A percentile compares a stretch with the other conserved stretches of the same genome.
phyloP scores from a whole-genome alignment of 2,113 vertebrate species.

The Sigmodon hispidus region DNA sequence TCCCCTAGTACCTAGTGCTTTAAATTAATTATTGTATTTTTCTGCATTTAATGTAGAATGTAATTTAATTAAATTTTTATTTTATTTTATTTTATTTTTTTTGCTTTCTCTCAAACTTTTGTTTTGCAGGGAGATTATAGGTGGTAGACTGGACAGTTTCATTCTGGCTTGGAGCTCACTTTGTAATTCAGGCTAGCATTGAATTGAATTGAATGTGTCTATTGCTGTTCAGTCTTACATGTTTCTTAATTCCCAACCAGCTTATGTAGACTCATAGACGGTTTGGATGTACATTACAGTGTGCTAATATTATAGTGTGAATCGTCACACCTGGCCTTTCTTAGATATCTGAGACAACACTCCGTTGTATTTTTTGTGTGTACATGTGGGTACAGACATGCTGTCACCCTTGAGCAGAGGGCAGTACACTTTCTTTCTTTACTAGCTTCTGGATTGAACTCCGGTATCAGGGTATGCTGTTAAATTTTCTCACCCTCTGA shows the following conservation, averaged over 20 bases:
- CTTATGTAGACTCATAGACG: neutral
- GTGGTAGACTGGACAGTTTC: neutral
- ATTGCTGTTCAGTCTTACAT: neutral
- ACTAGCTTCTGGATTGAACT: neutral
- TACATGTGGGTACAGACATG: neutral
- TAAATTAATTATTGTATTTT: neutral
- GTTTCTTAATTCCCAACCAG: neutral
- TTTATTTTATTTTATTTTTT: too few species aligned
- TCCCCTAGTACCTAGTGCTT: neutral
- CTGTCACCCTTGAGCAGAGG: neutral
- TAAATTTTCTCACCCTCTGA: neutral
- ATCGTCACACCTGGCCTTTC: neutral
- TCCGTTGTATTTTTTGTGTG: neutral
- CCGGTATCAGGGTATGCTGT: neutral
- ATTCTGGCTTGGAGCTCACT: neutral
- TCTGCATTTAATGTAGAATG: constrained; percentile 31
- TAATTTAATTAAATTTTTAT: too few species aligned
- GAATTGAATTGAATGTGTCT: neutral
- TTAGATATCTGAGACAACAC: neutral
- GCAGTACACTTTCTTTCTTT: neutral
- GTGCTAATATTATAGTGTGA: neutral
- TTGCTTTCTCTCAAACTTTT: neutral
- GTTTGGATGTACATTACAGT: neutral
- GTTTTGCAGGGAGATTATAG: neutral
- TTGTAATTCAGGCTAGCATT: neutral